Evolutionary conservation across 2,888 invertebrate species (phyloP).

Genomic region (Tiliacea aurago): DNA sequence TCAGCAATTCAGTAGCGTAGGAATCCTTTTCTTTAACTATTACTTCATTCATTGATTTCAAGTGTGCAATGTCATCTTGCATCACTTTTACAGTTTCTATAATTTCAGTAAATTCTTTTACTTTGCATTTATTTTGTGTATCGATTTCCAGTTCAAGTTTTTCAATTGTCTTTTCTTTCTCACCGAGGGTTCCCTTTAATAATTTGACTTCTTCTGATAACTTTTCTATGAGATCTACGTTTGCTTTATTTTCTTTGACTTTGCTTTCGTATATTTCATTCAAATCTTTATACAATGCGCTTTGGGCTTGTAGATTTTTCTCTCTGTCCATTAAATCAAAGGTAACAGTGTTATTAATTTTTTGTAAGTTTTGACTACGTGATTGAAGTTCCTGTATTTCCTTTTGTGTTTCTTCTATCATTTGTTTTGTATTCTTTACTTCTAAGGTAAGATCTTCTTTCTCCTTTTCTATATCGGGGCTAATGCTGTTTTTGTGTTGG

Average conservation of each 20-base stretch:
- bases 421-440: constrained; percentile 68
- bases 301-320: constrained; percentile 67
- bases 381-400: constrained; percentile 68
- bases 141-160: constrained; percentile 57
- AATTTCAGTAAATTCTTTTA: constrained; percentile 70
- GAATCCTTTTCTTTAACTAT: constrained; percentile 79
- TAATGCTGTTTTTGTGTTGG: constrained; percentile 54
- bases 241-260: constrained; percentile 73
- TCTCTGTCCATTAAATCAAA: constrained; percentile 70
- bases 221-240: constrained; percentile 68
- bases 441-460: constrained; percentile 68
- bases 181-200: constrained; percentile 70
- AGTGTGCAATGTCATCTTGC: constrained; percentile 71
- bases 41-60: constrained; percentile 77
- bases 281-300: constrained; percentile 71
- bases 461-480: constrained; percentile 62
- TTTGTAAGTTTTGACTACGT: constrained; percentile 66
- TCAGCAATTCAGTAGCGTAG: constrained; percentile 77
- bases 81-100: constrained; percentile 68
- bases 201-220: constrained; percentile 73
- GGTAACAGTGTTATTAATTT: constrained; percentile 65
- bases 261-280: constrained; percentile 71
- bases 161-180: constrained; percentile 72
- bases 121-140: constrained; percentile 31
- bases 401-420: constrained; percentile 73